Percentiles rank a stretch among this genome's conserved stretches.
These are phyloP conservation scores for Danionella cerebrum DNA, from an alignment of 2,113 vertebrate species.

Conservation along the genomic window DNA sequence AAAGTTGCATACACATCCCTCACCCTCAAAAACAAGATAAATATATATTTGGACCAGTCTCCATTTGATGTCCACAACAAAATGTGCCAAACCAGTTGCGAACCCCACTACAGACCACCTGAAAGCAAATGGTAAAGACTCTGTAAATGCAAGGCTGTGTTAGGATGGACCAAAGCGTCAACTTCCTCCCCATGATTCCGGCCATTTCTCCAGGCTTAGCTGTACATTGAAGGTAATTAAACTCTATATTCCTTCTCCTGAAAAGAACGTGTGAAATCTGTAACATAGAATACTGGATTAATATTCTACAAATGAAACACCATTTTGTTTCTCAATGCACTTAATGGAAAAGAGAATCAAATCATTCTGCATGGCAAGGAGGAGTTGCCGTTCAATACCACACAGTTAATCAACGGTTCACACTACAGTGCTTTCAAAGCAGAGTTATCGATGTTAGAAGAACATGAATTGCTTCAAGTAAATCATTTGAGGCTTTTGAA, in stretches of 20 bases:
- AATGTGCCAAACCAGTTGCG: neutral
- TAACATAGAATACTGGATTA: constrained; percentile 25
- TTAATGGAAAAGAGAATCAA: constrained; percentile 1
- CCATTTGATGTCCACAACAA: neutral
- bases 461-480: neutral
- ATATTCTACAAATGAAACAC: constrained; percentile 3
- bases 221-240: constrained; percentile 24
- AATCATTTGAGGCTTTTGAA: constrained; percentile 13
- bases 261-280: constrained; percentile 14
- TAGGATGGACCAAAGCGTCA: constrained; percentile 4
- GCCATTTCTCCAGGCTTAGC: constrained; percentile 20
- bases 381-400: constrained; percentile 20
- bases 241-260: constrained; percentile 16
- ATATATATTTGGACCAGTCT: too few species aligned
- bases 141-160: constrained; percentile 15
- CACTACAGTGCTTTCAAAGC: constrained; percentile 11
- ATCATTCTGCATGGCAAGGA: constrained; percentile 28
- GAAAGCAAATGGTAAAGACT: neutral
- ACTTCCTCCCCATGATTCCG: constrained; percentile 4
- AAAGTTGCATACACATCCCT: too few species aligned
- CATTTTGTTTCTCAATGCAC: constrained; percentile 13
- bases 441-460: constrained; percentile 21
- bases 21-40: too few species aligned
- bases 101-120: neutral
- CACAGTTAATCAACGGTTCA: constrained; percentile 21